Evolutionary conservation across 2,797 vertebrate species (phyloP).

Genomic region (Pangasius macronema): DNA sequence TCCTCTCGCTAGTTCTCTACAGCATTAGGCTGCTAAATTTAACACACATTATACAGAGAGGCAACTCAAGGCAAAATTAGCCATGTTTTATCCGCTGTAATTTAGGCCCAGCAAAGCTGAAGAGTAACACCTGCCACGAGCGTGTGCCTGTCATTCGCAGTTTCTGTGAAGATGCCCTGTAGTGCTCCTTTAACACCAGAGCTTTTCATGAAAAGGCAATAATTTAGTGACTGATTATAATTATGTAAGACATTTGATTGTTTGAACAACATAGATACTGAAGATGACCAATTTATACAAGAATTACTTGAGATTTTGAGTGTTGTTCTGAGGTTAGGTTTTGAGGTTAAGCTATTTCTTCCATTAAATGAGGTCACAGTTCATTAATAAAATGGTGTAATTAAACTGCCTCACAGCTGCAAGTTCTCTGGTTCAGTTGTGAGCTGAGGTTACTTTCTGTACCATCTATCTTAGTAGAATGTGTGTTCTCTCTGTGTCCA

Average conservation of each 20-base stretch:
- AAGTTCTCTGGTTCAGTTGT: neutral
- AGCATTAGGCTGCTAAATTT: conserved; percentile 48
- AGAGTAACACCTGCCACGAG: conserved; percentile 29
- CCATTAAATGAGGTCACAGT: neutral
- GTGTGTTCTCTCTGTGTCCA: neutral
- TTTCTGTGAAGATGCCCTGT: conserved; percentile 17
- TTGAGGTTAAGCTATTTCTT: neutral
- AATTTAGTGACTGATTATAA: conserved; percentile 19
- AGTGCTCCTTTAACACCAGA: conserved; percentile 7
- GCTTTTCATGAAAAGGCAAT: conserved; percentile 17
- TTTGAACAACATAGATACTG: conserved; percentile 7
- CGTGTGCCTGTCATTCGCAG: neutral
- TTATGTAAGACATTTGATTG: conserved; percentile 22
- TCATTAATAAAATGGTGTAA: neutral
- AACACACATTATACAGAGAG: conserved; percentile 52
- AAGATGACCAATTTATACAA: conserved; percentile 10
- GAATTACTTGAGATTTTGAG: neutral
- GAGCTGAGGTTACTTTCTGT: neutral
- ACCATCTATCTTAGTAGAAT: too few species aligned
- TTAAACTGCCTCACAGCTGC: neutral
- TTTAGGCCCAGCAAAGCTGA: conserved; percentile 34
- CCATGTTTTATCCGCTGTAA: conserved; percentile 44
- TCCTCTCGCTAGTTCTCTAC: conserved; percentile 36
- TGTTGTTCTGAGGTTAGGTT: neutral
- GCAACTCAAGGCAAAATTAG: conserved; percentile 43